Evolutionary conservation across 2,797 vertebrate genomes (phyloP), one percentile per base, ranked within the genome.

Genomic region (Austrolebias charrua): DNA sequence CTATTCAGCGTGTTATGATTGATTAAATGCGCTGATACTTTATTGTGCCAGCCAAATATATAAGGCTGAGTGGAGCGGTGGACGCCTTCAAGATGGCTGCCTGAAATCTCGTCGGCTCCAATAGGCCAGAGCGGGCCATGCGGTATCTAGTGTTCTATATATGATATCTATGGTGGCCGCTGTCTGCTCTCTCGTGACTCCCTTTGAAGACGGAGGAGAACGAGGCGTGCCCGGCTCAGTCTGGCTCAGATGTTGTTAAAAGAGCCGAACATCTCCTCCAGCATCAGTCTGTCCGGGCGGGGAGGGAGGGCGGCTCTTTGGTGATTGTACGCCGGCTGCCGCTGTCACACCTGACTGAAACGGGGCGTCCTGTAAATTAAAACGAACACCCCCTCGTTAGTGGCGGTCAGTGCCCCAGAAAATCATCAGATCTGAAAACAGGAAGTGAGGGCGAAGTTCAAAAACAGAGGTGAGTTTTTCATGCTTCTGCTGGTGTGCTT

Each of bases 171-270:
- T n/a, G n/a, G n/a, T 91, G 92, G 77, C 9, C 61, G 16, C n/a
- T 38, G 3, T 67, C 65, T 60, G 71, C 33, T 55, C 76, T 89
- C 91, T 64, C 89, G 88, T 92, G 89, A 91, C 88, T 63, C 47
- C 72, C 10, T 84, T 60, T 16, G 72, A 82, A 68, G 83, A 85
- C 86, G 86, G 29, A 5, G 45, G 56, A 19, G 33, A 0, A 51
- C 71, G 58, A 87, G 84, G 78, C 88, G 80, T 76, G 75, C 29
- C 83, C 1, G 1, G 24, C 24, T 24, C 24, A 24, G 24, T 24
- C 69, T 57, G 69, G 66, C 61, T 50, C 55, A 67, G 18, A 52
- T 55, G 67, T 73, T 78, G 31, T 82, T 63, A 83, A 78, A n/a
- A 86, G 79, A 80, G 66, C 66, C 42, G 73, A 54, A n/a, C 63